phyloP scores from a whole-genome alignment of 1,140 invertebrate species.

The Drosophila sulfurigaster region DNA sequence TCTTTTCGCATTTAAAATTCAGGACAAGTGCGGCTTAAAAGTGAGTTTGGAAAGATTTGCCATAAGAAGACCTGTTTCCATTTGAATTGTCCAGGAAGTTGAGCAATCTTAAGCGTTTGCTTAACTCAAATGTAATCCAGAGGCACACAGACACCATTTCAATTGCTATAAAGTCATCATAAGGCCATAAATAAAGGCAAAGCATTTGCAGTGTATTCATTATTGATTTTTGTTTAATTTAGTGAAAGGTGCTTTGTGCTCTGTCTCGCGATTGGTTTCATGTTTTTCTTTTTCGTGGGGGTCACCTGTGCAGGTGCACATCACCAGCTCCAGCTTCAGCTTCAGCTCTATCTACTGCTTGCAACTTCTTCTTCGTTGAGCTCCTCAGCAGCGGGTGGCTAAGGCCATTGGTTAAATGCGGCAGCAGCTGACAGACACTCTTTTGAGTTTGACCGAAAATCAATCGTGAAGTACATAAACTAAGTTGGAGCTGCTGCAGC shows the following conservation, averaged over 20 bases:
- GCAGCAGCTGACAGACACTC: constrained; percentile 34
- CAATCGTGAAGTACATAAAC: constrained; percentile 38
- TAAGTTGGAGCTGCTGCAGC: background rate
- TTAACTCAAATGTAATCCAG: constrained; percentile 13
- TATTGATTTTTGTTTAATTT: constrained; percentile 57
- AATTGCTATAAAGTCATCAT: constrained; percentile 14
- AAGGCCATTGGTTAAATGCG: background rate
- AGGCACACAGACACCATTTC: constrained; percentile 13
- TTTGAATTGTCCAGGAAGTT: constrained; percentile 27
- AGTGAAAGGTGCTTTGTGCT: constrained; percentile 43
- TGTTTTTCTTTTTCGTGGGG: constrained; percentile 20
- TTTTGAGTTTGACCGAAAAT: constrained; percentile 47
- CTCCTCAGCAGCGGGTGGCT: constrained; percentile 24
- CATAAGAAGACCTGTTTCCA: constrained; percentile 1
- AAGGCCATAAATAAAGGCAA: constrained; percentile 16
- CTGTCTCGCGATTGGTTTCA: constrained; percentile 32
- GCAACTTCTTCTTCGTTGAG: background rate
- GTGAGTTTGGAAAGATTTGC: background rate
- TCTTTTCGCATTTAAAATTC: background rate
- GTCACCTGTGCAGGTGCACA: constrained; percentile 30
- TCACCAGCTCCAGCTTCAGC: background rate
- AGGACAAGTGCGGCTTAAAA: constrained; percentile 18
- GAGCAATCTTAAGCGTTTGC: background rate
- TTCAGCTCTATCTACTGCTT: background rate
- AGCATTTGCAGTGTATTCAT: constrained; percentile 27